These are phyloP conservation scores for Shinisaurus crocodilurus DNA, from an alignment of 2,113 vertebrate species.

Conservation along the genomic window DNA sequence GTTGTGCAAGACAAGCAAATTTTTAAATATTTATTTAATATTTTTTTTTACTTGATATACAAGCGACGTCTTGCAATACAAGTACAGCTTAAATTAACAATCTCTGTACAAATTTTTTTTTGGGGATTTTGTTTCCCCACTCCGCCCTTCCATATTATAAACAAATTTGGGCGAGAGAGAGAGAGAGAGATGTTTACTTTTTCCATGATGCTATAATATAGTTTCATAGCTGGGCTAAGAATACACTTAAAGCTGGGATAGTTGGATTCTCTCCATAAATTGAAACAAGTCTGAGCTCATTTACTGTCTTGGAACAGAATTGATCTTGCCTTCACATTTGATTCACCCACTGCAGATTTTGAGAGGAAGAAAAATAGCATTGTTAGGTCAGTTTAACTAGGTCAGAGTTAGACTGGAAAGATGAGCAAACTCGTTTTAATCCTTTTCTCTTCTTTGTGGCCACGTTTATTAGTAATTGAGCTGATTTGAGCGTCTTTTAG, in stretches of 20 bases:
- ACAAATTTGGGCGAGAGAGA: conserved; percentile 26
- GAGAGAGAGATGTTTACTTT: conserved; percentile 38
- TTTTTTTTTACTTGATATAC: too few relatives aligned
- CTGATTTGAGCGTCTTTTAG: not conserved
- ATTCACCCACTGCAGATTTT: conserved; percentile 69
- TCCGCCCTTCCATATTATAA: conserved; percentile 37
- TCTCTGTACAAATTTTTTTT: too few relatives aligned
- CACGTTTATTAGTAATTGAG: not conserved
- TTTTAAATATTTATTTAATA: too few relatives aligned
- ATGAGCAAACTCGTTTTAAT: conserved; percentile 25
- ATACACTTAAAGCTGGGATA: conserved; percentile 40
- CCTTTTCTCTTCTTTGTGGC: conserved; percentile 17
- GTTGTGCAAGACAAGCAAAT: too few relatives aligned
- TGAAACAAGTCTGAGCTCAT: conserved; percentile 72
- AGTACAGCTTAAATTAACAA: too few relatives aligned
- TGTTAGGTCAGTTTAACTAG: conserved; percentile 57
- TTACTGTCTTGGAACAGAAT: conserved; percentile 74
- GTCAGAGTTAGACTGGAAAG: conserved; percentile 33
- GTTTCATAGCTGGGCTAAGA: conserved; percentile 53
- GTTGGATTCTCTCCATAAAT: conserved; percentile 66
- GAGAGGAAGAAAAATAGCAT: conserved; percentile 74
- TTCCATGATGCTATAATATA: conserved; percentile 53
- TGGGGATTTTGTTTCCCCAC: conserved; percentile 39
- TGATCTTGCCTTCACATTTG: conserved; percentile 81
- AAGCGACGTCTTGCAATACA: too few relatives aligned